These are phyloP conservation scores for Hyperopisus bebe DNA, from an alignment of 2,113 vertebrate genomes.

Conservation along the genomic window DNA sequence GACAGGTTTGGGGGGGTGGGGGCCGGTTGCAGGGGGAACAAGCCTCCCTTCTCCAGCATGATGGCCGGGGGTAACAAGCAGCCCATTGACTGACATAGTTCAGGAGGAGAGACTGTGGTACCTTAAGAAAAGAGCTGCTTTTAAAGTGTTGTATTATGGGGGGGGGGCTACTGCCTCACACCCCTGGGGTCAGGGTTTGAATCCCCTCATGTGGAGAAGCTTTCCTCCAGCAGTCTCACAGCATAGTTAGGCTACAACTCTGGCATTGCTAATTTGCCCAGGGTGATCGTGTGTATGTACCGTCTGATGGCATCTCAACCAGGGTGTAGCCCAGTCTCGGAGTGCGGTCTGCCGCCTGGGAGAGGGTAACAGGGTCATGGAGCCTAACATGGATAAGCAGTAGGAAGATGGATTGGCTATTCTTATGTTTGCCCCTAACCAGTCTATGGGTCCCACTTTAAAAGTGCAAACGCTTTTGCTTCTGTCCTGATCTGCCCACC, in stretches of 20 bases:
- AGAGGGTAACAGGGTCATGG: background rate
- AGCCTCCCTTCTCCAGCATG: constrained; percentile 63
- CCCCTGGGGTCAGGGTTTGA: background rate
- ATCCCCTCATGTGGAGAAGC: background rate
- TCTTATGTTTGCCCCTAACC: background rate
- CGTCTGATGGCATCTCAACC: background rate
- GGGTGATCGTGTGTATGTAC: background rate
- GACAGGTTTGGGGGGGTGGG: constrained; percentile 41
- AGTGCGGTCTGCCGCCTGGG: background rate
- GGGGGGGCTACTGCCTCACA: background rate
- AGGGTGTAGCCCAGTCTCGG: background rate
- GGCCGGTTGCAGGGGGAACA: constrained; percentile 51
- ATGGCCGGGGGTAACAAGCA: constrained; percentile 63
- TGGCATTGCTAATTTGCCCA: background rate
- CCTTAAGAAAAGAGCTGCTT: constrained; percentile 60
- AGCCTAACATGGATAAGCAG: background rate
- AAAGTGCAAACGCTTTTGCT: background rate
- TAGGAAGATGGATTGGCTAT: background rate
- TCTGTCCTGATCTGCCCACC: background rate
- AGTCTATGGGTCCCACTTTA: background rate
- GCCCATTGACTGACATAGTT: constrained; percentile 53
- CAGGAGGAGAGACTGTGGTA: constrained; percentile 55
- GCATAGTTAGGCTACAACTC: background rate
- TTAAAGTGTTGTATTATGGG: constrained; percentile 19
- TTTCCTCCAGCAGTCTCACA: background rate